A percentile compares a stretch with the other conserved stretches of the same genome.
phyloP scores from a whole-genome alignment of 2,797 vertebrate species.

The Rhinoraja longicauda region DNA sequence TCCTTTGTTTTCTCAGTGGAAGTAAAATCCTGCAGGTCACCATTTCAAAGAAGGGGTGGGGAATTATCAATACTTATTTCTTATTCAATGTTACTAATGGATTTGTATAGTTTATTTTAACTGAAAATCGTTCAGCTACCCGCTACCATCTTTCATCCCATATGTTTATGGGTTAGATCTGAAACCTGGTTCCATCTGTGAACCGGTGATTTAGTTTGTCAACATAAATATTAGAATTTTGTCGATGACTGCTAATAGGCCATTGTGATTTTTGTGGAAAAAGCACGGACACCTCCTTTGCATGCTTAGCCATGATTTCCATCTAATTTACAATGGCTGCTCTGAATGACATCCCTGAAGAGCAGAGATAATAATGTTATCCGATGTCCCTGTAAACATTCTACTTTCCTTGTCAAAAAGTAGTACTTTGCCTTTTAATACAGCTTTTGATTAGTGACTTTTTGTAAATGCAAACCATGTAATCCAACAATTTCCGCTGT shows the following conservation, averaged over 20 bases:
- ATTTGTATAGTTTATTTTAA: neutral
- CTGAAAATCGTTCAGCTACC: neutral
- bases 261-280: neutral
- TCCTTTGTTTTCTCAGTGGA: no score
- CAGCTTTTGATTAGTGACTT: constrained; percentile 11
- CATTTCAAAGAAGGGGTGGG: no score
- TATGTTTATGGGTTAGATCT: neutral
- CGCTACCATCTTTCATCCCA: neutral
- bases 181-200: neutral
- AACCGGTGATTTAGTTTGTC: neutral
- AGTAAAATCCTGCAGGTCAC: no score
- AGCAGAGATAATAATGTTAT: neutral
- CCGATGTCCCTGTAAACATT: neutral
- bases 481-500: constrained; percentile 21
- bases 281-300: neutral
- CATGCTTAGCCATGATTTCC: neutral
- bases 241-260: neutral
- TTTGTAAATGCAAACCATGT: neutral
- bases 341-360: neutral
- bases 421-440: neutral
- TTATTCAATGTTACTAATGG: no score
- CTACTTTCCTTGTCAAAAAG: neutral
- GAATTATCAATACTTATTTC: no score
- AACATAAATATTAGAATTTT: neutral
- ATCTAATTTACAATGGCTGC: neutral